Base-by-base conservation (phyloP, 2,113 vertebrate species). In the Saccopteryx bilineata region DNA sequence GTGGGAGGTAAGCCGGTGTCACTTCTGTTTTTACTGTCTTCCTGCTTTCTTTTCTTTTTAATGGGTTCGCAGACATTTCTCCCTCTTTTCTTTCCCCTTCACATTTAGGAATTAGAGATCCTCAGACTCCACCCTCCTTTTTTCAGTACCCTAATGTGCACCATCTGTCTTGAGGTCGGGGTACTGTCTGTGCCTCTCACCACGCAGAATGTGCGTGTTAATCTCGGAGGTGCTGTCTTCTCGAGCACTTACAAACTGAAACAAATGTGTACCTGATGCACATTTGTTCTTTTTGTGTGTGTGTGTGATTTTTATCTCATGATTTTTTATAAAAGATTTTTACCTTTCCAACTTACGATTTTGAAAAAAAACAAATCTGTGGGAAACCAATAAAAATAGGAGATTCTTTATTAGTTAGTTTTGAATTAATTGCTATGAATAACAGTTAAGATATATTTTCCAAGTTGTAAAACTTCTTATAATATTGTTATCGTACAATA, bases 1-100 rank as follows among this genome's bases (percentile, higher is more conserved):
- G 98, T 99, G 99, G 99, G 99, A 99, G 99, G 99, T 99, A 98
- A 99, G 96, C 52, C 31, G 9, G 1, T 15, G 9, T 65, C 74
- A 7, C 50, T 26, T 58, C 81, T 68, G 1, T 78, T 3, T 79
- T 54, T 33, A 7, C 2, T 2, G 6, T 39, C 82, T 75, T 54
- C 46, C 54, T n/a, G 24, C 65, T 71, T 19, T 65, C 74, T 50
- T 8, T n/a, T 28, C 11, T 68, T 33, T 86, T n/a, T 31, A 28
- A 28, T 48, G 28, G 33, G 5, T 69, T 39, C 5, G 18, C 19
- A 7, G 39, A 33, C 12, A 4, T 66, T 61, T 65, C 26, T 46
- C 39, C 31, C 39, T 14, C 17, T 50, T 8, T 24, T 18, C 8
- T 60, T 76, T 92, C 21, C 23, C 63, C 58, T 76, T 91, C 50